Conservation (phyloP, 2,113 vertebrate genomes). For the Oncorhynchus gorbuscha region DNA sequence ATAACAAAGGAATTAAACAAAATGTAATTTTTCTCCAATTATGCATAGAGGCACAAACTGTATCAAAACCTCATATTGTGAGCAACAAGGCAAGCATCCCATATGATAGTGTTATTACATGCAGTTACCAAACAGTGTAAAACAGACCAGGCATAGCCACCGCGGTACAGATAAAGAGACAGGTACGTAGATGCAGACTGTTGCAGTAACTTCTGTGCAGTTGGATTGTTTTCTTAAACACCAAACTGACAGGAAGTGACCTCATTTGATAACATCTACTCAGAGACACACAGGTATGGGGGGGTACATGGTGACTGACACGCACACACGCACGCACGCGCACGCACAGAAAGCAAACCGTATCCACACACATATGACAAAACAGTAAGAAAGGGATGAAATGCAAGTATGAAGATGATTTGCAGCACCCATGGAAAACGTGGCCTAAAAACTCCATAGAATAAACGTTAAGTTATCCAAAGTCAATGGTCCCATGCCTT, state of each 20-base stretch:
- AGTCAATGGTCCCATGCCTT: slow-evolving; percentile 52
- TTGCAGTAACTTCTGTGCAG: slow-evolving; percentile 99
- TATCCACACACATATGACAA: slow-evolving; percentile 49
- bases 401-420: slow-evolving; percentile 38
- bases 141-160: slow-evolving; percentile 44
- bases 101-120: slow-evolving; percentile 74
- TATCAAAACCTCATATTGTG: slow-evolving; percentile 77
- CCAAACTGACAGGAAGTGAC: slow-evolving; percentile 99
- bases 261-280: slow-evolving; percentile 79
- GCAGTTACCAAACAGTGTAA: slow-evolving; percentile 78
- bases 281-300: slow-evolving; percentile 69
- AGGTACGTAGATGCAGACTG: slow-evolving; percentile 87
- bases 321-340: slow-evolving; percentile 3
- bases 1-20: neutral
- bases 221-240: slow-evolving; percentile 92
- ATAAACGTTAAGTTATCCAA: slow-evolving; percentile 51
- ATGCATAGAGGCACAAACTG: slow-evolving; percentile 4
- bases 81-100: slow-evolving; percentile 74
- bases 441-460: slow-evolving; percentile 43
- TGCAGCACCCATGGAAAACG: slow-evolving; percentile 28
- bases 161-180: slow-evolving; percentile 70
- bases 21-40: slow-evolving; percentile 8
- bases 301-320: slow-evolving; percentile 55
- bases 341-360: neutral
- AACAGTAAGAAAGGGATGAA: slow-evolving; percentile 58